These are phyloP conservation scores for Aporophyla nigra DNA, from an alignment of 2,888 invertebrate genomes.

Conservation along the genomic window DNA sequence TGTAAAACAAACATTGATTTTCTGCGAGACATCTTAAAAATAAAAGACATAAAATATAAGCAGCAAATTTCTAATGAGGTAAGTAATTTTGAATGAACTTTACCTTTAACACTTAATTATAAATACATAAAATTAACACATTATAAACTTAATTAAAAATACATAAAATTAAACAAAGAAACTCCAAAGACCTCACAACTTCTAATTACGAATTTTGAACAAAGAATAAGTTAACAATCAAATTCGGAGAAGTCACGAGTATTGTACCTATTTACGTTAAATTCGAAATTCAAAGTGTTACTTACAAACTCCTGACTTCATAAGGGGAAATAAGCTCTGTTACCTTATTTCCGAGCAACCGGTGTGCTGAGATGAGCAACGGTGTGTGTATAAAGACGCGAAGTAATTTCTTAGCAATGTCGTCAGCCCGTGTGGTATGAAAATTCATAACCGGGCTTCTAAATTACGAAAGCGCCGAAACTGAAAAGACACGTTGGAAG, in stretches of 20 bases:
- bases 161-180: not conserved
- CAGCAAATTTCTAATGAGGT: not conserved
- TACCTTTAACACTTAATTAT: conserved; percentile 5
- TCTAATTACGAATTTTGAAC: conserved; percentile 40
- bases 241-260: conserved; percentile 14
- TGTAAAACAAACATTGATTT: not conserved
- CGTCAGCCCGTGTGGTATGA: conserved; percentile 19
- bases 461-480: conserved; percentile 33
- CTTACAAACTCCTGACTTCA: conserved; percentile 24
- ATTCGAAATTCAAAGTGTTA: conserved; percentile 28
- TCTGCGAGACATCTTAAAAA: not conserved
- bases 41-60: not conserved
- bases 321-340: conserved; percentile 32
- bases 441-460: conserved; percentile 47
- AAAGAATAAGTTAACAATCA: conserved; percentile 27
- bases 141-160: conserved; percentile 11
- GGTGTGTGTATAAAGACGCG: conserved; percentile 30
- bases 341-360: conserved; percentile 37
- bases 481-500: conserved; percentile 40
- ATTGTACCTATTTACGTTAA: not conserved
- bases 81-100: not conserved
- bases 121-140: too few species aligned
- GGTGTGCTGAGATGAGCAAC: conserved; percentile 2
- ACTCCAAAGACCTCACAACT: conserved; percentile 15
- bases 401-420: conserved; percentile 42